Base-by-base conservation (phyloP, 2,797 vertebrate genomes). In the Kryptolebias ocellatus region DNA sequence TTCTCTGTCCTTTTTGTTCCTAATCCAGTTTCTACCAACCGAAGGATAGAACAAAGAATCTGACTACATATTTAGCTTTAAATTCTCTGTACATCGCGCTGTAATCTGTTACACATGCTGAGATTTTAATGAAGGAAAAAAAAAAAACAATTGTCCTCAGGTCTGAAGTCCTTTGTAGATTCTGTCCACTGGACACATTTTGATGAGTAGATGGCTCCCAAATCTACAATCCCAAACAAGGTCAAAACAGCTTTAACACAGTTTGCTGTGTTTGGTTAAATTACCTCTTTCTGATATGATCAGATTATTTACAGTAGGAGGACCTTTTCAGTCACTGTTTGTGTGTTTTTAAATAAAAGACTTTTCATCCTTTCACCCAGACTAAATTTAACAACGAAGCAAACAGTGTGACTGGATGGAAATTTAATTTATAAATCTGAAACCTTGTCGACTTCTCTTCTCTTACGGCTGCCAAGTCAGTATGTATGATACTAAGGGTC, bases 401-500 rank as follows among this genome's bases (percentile, higher is more conserved):
- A 93, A 89, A 93, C 89, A 93, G 91, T 87, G 64, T 76, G 70
- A 87, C 82, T 87, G 66, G 83, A 81, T 82, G 81, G 76, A 70
- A 76, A 83, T 76, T 81, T 59, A 78, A 69, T 73, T 81, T 67
- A 79, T 86, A 79, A 84, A 90, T 90, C 76, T 77, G 74, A 84
- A 81, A 77, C 70, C 85, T 81, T 61, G 72, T 24, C 20, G 81
- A 83, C 78, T 87, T 89, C 74, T 46, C 61, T 82, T 87, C 73
- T 85, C 80, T 83, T 75, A 1, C 10, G 70, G 77, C 90, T 86
- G 83, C 83, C 84, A 87, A 90, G 91, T 91, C 86, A 86, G 89
- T 91, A 83, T 93, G 91, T 93, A 91, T 91, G 89, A 90, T 92
- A 86, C 67, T 52, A 80, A 83, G 64, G 70, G 77, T 83, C 54